Base-by-base conservation (phyloP, 92 coral and sea anemone species). In the Siderastrea radians region DNA sequence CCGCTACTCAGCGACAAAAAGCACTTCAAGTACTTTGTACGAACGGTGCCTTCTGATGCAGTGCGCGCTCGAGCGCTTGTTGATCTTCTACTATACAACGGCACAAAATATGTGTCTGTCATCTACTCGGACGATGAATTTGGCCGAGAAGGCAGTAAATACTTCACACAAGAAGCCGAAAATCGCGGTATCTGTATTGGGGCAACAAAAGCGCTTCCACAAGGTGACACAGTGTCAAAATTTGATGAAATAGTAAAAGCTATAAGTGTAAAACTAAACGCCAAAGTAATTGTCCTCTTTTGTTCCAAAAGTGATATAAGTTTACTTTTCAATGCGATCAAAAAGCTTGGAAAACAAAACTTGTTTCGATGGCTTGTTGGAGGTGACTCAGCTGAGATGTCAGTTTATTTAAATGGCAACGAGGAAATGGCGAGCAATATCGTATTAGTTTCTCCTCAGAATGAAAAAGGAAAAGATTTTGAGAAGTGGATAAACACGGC, bases 101-200 rank as follows among this genome's bases (percentile, higher is more conserved):
- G 63, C 4, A 89, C 93, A 69, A 84, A 46, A 16, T 92, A 92
- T 16, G 95, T 92, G 49, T 92, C 95, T 45, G 93, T 84, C 38
- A 72, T 92, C 10, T 92, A 92, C 64, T 89, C 93, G n/a, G 95
- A 92, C 75, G 95, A 85, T 77, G 92, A 74, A 54, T 92, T 89
- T 79, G 95, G 95, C 49, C 89, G 88, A 2, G 85, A 89, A 5
- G 93, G 90, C 68, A 75, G 52, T 49, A 87, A 92, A 49, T 83
- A 65, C 71, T 71, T 92, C 70, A 76, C 69, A 73, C 70, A 74
- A 45, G 90, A 88, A 62, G 92, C 92, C 1, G 69, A 83, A 9
- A 80, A 79, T 16, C 73, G 85, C 14, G 92, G 92, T 43, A 78
- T 86, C 43, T 86, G 78, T 59, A 61, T 77, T 62, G 94, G 83